Percentiles rank a stretch among this genome's conserved stretches.
phyloP scores from a whole-genome alignment of 92 coral and sea anemone species.

The Zoanthus sociatus region DNA sequence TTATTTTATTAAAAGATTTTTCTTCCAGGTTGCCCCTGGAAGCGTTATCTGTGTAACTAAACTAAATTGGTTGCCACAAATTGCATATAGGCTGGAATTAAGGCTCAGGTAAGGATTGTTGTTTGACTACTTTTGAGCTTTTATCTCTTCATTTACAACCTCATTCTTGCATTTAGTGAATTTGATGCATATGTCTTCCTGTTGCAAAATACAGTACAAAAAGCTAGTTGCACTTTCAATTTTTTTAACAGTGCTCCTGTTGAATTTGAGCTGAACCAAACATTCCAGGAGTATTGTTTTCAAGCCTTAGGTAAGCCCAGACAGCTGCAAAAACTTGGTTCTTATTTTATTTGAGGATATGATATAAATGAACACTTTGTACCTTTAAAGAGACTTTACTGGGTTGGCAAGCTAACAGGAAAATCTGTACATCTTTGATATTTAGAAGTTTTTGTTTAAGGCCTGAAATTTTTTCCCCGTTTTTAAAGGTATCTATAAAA shows the following conservation, averaged over 20 bases:
- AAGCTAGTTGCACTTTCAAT: background rate
- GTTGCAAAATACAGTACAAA: too few species aligned
- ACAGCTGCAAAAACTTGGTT: background rate
- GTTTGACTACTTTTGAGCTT: background rate
- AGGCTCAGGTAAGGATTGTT: conserved; percentile 76
- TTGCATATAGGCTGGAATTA: conserved; percentile 80
- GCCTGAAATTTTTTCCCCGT: too few species aligned
- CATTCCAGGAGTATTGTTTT: conserved; percentile 76
- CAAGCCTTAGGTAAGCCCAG: conserved; percentile 72
- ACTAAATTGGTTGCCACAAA: conserved; percentile 58
- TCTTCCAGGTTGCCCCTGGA: conserved; percentile 66
- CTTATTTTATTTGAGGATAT: too few species aligned
- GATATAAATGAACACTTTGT: too few species aligned
- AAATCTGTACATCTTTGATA: too few species aligned
- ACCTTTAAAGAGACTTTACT: too few species aligned
- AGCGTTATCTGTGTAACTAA: conserved; percentile 59
- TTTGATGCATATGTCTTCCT: too few species aligned
- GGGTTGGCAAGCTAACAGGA: too few species aligned
- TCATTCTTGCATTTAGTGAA: too few species aligned
- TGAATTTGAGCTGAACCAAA: conserved; percentile 80
- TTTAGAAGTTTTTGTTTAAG: too few species aligned
- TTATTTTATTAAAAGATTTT: background rate
- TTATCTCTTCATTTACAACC: too few species aligned
- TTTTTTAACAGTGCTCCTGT: conserved; percentile 62
- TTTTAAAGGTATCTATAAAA: too few species aligned